Evolutionary conservation across 2,113 vertebrate species (phyloP), one percentile per base, ranked within the genome.

Genomic region (Boulengeromyrus knoepffleri): DNA sequence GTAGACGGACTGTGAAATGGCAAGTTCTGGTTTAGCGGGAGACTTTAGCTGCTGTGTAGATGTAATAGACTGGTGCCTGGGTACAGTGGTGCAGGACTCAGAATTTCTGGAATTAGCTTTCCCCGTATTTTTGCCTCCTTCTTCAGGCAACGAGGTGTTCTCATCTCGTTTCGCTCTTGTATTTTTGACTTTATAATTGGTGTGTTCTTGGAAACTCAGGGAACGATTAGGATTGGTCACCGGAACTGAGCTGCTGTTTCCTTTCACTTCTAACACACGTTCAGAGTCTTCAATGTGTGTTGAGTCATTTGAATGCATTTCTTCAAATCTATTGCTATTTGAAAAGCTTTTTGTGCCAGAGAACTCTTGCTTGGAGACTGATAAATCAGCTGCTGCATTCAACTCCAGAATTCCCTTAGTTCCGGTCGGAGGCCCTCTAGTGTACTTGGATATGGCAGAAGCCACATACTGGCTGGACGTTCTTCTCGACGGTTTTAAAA

Each of bases 381-480:
- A 77, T 5, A 91, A 92, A 24, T 93, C 93, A 7, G 90, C 56
- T 27, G 80, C 7, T 56, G 24, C 42, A 27, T 77, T 45, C 45
- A 52, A 10, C 1, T 85, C 91, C 19, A 90, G 90, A 83, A 88
- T 88, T 45, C 0, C 89, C 83, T 39, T 91, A 31, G 91, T 91
- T 91, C 93, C 93, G 74, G 50, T 89, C 10, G 91, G 74, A 15
- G 92, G 86, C 87, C 89, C 93, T 39, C 91, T 88, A 94, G 92
- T 94, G 36, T 96, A 94, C 94, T 95, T 97, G 91, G 95, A 93
- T 91, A 99, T 97, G 52, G 97, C 97, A 89, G 97, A 98, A 1
- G 97, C 98, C 91, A 99, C 96, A 1, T 99, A 98, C 87, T 98
- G 97, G 93, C 98, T 99, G 74, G 97, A 99, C 0, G 97, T 99